phyloP scores from a whole-genome alignment of 2,888 invertebrate genomes.

The Selenia dentaria region DNA sequence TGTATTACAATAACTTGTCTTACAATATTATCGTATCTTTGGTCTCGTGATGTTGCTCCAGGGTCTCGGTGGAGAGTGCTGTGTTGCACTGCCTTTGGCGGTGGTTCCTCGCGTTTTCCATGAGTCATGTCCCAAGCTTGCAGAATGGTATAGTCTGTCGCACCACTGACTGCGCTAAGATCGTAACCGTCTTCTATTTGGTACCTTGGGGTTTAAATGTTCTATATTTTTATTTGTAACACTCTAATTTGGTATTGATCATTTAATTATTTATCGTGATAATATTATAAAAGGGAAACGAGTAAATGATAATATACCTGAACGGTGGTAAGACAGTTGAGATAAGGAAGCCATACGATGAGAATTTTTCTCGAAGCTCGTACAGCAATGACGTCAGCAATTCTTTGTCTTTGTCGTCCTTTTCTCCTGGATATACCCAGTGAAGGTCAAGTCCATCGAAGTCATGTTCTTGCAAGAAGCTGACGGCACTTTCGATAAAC shows the following conservation, averaged over 20 bases:
- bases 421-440: slow-evolving; percentile 88
- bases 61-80: slow-evolving; percentile 78
- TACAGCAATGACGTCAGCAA: slow-evolving; percentile 83
- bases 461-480: slow-evolving; percentile 86
- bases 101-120: slow-evolving; percentile 68
- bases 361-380: slow-evolving; percentile 86
- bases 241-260: no score
- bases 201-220: slow-evolving; percentile 52
- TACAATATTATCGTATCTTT: slow-evolving; percentile 77
- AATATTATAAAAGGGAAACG: no score
- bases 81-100: slow-evolving; percentile 75
- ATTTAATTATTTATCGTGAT: no score
- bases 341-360: slow-evolving; percentile 80
- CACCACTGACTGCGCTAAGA: slow-evolving; percentile 83
- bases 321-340: slow-evolving; percentile 85
- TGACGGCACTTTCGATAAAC: slow-evolving; percentile 87
- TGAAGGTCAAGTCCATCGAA: slow-evolving; percentile 94
- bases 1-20: slow-evolving; percentile 15
- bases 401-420: slow-evolving; percentile 80
- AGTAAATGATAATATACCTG: no score
- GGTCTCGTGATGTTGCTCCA: slow-evolving; percentile 67
- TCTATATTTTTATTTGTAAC: no score
- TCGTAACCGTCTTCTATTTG: slow-evolving; percentile 88
- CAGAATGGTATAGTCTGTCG: slow-evolving; percentile 88
- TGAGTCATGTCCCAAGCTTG: slow-evolving; percentile 86